Evolutionary conservation across 2,888 invertebrate species (phyloP).

Genomic region (Druceiella hillmani): DNA sequence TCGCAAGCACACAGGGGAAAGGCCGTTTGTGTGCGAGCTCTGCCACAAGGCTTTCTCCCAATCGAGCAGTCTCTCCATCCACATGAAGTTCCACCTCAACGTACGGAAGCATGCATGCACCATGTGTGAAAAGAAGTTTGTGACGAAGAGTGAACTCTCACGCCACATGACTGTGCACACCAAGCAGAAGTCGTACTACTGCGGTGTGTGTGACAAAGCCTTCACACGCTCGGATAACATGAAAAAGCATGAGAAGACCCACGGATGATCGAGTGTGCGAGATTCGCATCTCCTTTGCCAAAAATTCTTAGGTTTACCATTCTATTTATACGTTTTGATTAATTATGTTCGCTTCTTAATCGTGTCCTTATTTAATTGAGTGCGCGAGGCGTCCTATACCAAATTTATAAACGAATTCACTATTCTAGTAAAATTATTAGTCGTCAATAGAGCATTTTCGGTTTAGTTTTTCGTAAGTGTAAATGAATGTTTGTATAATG

Average conservation of each 20-base stretch:
- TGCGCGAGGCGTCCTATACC: no score
- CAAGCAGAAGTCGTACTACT: constrained; percentile 50
- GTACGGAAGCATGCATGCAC: constrained; percentile 50
- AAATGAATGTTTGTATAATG: no score
- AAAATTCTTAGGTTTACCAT: constrained; percentile 2
- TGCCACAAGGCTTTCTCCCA: constrained; percentile 51
- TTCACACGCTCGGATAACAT: constrained; percentile 51
- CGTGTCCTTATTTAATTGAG: no score
- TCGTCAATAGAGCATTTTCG: no score
- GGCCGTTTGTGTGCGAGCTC: constrained; percentile 50
- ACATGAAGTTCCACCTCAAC: constrained; percentile 51
- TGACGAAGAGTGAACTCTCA: constrained; percentile 51
- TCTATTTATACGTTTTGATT: no score
- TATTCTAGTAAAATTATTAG: no score
- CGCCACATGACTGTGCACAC: constrained; percentile 52
- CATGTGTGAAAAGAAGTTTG: constrained; percentile 51
- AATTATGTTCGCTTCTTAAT: no score
- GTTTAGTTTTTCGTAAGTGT: no score
- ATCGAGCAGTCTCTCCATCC: constrained; percentile 49
- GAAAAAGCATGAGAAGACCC: constrained; percentile 53
- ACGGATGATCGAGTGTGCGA: constrained; percentile 36
- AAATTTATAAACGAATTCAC: no score
- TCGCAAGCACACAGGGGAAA: constrained; percentile 48
- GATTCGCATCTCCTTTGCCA: no score
- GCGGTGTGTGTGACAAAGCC: constrained; percentile 50